Conservation (phyloP, 2,797 vertebrate species). For the Prunella strophiata region DNA sequence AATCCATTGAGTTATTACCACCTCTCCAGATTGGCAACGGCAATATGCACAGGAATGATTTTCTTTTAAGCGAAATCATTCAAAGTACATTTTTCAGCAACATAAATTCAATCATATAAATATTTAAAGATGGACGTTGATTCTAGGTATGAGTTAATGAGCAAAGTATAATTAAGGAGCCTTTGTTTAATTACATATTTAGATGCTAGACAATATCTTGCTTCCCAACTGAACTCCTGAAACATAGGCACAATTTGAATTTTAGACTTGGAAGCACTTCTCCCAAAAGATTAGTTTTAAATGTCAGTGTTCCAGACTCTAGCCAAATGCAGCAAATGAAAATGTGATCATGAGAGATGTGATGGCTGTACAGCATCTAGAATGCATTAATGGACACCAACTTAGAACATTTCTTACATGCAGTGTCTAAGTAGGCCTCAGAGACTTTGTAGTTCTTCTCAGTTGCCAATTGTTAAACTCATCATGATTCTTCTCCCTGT, state of each 20-base stretch:
- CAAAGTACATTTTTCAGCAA: conserved; percentile 6
- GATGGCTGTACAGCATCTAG: conserved; percentile 22
- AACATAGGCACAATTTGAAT: conserved; percentile 25
- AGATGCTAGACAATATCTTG: conserved; percentile 31
- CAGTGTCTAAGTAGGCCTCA: background rate
- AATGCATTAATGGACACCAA: conserved; percentile 45
- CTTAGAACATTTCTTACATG: conserved; percentile 16
- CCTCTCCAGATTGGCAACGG: background rate
- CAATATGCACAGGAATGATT: background rate
- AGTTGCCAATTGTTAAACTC: background rate
- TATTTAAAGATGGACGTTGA: background rate
- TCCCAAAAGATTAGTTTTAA: conserved; percentile 61
- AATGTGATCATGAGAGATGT: conserved; percentile 31
- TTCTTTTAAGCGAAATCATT: background rate
- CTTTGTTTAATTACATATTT: conserved; percentile 37
- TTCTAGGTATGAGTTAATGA: conserved; percentile 25
- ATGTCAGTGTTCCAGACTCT: conserved; percentile 54
- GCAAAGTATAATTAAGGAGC: background rate
- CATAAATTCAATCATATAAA: conserved; percentile 17
- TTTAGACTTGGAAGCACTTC: conserved; percentile 26
- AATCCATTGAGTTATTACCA: background rate
- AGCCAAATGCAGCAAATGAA: conserved; percentile 51
- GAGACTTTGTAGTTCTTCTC: background rate
- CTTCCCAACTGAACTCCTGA: background rate
- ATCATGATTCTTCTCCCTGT: background rate